phyloP scores from a whole-genome alignment of 2,888 invertebrate species.

The Andrena minutula region DNA sequence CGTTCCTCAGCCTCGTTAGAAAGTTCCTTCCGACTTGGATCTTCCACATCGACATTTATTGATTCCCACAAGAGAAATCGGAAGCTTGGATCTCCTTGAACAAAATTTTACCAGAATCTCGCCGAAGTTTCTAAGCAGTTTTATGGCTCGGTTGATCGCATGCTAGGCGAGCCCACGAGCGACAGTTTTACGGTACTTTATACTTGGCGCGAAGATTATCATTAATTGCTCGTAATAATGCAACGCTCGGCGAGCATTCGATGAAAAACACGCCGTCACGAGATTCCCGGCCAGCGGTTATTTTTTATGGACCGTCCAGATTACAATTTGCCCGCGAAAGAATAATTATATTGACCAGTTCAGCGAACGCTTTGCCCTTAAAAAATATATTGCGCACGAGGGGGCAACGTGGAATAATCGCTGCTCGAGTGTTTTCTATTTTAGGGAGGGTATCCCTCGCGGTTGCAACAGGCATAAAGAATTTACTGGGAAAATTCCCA shows the following conservation, averaged over 20 bases:
- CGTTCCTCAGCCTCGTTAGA: too few relatives aligned
- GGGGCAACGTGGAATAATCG: not conserved
- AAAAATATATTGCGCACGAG: not conserved
- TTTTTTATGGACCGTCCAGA: conserved; percentile 11
- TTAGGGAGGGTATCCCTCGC: not conserved
- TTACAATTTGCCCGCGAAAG: conserved; percentile 12
- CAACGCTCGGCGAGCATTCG: conserved; percentile 31
- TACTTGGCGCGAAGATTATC: conserved; percentile 55
- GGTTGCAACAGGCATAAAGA: not conserved
- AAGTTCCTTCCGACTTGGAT: too few relatives aligned
- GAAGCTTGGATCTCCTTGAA: conserved; percentile 9
- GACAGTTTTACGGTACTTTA: conserved; percentile 58
- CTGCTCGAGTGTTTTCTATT: not conserved
- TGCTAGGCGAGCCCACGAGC: conserved; percentile 31
- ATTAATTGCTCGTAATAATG: conserved; percentile 61
- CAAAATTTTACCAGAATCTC: conserved; percentile 32
- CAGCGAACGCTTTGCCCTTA: not conserved
- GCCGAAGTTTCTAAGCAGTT: conserved; percentile 26
- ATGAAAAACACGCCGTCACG: conserved; percentile 36
- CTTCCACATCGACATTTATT: too few relatives aligned
- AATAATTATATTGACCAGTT: conserved; percentile 2
- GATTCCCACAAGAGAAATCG: conserved; percentile 15
- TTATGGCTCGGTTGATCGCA: conserved; percentile 42
- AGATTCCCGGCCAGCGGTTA: conserved; percentile 13
- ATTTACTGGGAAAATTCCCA: conserved; percentile 64